Conservation (phyloP, 2,888 invertebrate species). For the Imbricaverruca yamaguchii region DNA sequence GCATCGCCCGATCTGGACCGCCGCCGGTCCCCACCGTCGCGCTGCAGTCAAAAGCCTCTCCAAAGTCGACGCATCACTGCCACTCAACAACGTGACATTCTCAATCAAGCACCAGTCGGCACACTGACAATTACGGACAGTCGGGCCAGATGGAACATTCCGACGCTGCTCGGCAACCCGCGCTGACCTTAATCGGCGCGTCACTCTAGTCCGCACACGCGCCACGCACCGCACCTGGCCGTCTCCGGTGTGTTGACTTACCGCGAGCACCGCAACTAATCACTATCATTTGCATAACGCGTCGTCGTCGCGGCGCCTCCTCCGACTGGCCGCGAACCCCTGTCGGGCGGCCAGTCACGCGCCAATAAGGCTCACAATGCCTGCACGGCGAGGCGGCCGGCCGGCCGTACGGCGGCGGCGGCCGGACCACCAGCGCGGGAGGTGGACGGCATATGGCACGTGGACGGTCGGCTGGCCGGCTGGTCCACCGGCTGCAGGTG, state of each 20-base stretch:
- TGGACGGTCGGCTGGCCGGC: neutral
- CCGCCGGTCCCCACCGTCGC: too few species aligned
- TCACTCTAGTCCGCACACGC: constrained; percentile 32
- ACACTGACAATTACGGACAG: too few species aligned
- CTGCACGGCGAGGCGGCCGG: constrained; percentile 85
- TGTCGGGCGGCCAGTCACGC: constrained; percentile 47
- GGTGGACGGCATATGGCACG: constrained; percentile 7
- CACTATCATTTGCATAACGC: constrained; percentile 83
- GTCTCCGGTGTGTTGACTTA: constrained; percentile 94
- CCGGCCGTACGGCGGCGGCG: constrained; percentile 80
- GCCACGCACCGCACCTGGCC: constrained; percentile 94
- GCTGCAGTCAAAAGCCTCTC: too few species aligned
- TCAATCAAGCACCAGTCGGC: too few species aligned
- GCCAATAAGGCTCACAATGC: constrained; percentile 67
- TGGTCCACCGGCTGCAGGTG: neutral
- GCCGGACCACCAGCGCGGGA: constrained; percentile 65
- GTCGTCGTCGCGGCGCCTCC: constrained; percentile 33
- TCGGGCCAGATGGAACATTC: too few species aligned
- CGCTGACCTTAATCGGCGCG: constrained; percentile 58
- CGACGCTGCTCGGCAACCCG: too few species aligned
- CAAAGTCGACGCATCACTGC: too few species aligned
- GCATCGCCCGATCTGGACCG: too few species aligned
- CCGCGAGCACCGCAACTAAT: constrained; percentile 78
- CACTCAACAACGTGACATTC: too few species aligned
- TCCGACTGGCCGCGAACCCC: constrained; percentile 57